Conservation (phyloP, 1,140 invertebrate species). For the Gryon sp. region DNA sequence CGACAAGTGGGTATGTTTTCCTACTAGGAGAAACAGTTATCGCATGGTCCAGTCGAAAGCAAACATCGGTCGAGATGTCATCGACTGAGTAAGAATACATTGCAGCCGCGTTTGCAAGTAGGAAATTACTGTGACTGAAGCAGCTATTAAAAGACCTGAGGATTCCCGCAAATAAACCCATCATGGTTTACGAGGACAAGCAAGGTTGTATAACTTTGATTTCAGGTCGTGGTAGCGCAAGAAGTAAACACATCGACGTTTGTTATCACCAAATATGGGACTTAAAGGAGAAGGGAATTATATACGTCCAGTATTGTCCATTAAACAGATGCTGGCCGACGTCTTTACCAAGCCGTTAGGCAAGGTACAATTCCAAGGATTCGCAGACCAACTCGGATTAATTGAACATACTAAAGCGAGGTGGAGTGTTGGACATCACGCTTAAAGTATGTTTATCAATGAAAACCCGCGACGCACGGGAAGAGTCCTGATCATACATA, state of each 20-base stretch:
- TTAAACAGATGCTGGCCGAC: constrained; percentile 19
- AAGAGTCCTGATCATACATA: too few relatives aligned
- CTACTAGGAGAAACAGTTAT: not conserved
- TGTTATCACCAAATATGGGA: constrained; percentile 18
- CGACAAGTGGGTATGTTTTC: constrained; percentile 18
- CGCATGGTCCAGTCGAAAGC: constrained; percentile 10
- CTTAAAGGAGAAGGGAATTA: constrained; percentile 14
- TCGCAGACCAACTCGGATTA: not conserved
- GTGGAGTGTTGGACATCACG: constrained; percentile 13
- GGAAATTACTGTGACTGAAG: constrained; percentile 1
- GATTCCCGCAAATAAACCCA: not conserved
- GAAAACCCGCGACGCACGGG: too few relatives aligned
- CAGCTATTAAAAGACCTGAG: not conserved
- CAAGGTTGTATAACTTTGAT: constrained; percentile 12
- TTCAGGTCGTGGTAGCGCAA: constrained; percentile 2
- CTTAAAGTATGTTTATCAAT: too few relatives aligned
- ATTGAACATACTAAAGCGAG: constrained; percentile 11
- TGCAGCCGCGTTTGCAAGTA: constrained; percentile 1
- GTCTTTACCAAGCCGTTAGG: constrained; percentile 25
- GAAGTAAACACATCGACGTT: constrained; percentile 27
- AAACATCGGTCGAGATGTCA: constrained; percentile 2
- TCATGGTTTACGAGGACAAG: not conserved
- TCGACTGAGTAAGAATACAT: constrained; percentile 2
- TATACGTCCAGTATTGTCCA: constrained; percentile 18
- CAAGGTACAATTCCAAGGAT: constrained; percentile 1